These are phyloP conservation scores for Diachrysia chrysitis DNA, from an alignment of 2,888 invertebrate genomes.

Conservation along the genomic window DNA sequence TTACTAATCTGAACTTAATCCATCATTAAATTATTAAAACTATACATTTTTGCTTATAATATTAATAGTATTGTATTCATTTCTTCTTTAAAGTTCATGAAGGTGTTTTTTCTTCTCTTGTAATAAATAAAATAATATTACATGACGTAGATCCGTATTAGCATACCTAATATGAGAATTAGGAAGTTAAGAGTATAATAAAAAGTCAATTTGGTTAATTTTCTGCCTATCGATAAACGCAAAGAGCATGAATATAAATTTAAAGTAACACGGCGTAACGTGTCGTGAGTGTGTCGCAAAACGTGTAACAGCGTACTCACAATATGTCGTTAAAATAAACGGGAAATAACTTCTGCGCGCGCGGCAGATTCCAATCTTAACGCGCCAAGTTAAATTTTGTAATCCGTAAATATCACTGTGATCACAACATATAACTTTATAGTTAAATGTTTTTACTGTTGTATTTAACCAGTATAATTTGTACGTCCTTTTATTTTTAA, in stretches of 20 bases:
- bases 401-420: conserved; percentile 37
- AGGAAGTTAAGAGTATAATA: background rate
- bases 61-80: no score
- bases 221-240: conserved; percentile 9
- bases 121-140: no score
- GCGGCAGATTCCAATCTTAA: conserved; percentile 20
- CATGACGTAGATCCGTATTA: no score
- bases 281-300: conserved; percentile 24
- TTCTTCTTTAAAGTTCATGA: no score
- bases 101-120: no score
- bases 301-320: conserved; percentile 37
- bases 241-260: conserved; percentile 30
- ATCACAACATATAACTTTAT: conserved; percentile 18
- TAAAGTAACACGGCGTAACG: conserved; percentile 3
- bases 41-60: no score
- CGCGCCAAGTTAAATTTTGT: conserved; percentile 24
- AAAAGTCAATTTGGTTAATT: background rate
- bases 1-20: no score
- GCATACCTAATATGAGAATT: no score
- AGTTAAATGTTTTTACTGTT: conserved; percentile 12
- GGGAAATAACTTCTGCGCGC: conserved; percentile 33
- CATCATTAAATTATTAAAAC: no score
- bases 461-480: background rate
- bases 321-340: conserved; percentile 52
- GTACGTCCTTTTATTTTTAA: conserved; percentile 15